Evolutionary conservation across 2,113 vertebrate genomes (phyloP), one percentile per base, ranked within the genome.

Genomic region (Gnathonemus longibarbis): DNA sequence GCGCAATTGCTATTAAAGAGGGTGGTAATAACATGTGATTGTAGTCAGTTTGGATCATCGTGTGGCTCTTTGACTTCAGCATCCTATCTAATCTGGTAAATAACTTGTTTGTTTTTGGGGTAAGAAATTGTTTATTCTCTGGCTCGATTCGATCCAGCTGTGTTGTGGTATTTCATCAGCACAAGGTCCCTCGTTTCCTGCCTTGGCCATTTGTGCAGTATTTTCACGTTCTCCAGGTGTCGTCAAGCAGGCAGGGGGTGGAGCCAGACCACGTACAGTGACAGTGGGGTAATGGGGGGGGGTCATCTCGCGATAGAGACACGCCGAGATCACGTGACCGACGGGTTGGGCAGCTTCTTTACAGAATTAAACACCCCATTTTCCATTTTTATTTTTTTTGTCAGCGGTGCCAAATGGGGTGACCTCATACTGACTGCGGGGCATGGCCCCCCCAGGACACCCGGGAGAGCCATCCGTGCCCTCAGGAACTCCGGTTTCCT

Each of bases 11-110:
- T 87, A 45, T 88, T 80, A 85, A 52, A 88, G 89, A 45, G 84
- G 85, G 8, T 45, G 62, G n/a, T 53, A 90, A 88, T 80, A 48
- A 90, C 70, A 21, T 56, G 52, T 49, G 56, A 88, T 66, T 53
- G 53, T 46, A 42, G 53, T 66, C 52, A 21, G 11, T 31, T n/a
- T 58, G 27, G 27, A 19, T 53, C 21, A 5, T 35, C 7, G 53
- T 11, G 49, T 53, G 58, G 50, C 80, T 89, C 52, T 58, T 49
- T 13, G 31, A 86, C 86, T 49, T n/a, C 50, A 58, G 66, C 89
- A 86, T 74, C 27, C 66, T 19, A 19, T 80, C 31, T 19, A 80
- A 80, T 80, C 74, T 42, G 35, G 74, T 19, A 80, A 80, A 80
- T 39, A 80, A 7, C 31, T 19, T 42, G 74, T 80, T 80, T 80